These are phyloP conservation scores for Eclectus roratus DNA, from an alignment of 2,113 vertebrate genomes.

Conservation along the genomic window DNA sequence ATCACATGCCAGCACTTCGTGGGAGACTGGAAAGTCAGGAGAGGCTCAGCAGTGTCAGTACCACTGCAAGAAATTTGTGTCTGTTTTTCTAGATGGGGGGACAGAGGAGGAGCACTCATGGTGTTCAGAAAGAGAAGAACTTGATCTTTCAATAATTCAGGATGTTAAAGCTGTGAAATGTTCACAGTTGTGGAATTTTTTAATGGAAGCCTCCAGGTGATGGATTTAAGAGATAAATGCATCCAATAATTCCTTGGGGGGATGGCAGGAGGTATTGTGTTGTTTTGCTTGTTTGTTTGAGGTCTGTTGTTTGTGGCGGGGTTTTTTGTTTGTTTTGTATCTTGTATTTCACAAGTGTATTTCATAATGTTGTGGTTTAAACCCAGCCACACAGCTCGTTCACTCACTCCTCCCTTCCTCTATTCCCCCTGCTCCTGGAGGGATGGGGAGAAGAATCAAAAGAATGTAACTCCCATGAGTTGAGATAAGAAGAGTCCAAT, in stretches of 20 bases:
- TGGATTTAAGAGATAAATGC: background rate
- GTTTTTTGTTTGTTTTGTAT: background rate
- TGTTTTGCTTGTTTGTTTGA: background rate
- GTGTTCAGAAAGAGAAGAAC: background rate
- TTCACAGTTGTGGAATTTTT: background rate
- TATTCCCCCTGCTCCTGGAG: no score
- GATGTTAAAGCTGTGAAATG: background rate
- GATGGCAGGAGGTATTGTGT: background rate
- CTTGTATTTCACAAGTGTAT: background rate
- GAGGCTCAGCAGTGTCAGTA: background rate
- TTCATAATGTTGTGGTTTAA: background rate
- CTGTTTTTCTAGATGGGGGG: rapidly evolving
- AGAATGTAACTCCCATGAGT: no score
- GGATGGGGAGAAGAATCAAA: no score
- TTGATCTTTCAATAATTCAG: background rate
- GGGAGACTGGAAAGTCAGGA: background rate
- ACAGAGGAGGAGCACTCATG: rapidly evolving
- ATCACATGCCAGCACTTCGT: rapidly evolving
- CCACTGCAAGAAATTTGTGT: background rate
- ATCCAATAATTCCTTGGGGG: background rate
- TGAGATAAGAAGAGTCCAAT: no score
- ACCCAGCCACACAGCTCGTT: no score
- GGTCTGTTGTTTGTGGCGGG: background rate
- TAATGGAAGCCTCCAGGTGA: background rate
- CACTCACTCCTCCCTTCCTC: no score